phyloP scores from a whole-genome alignment of 2,888 invertebrate genomes.

The Ceramica pisi region DNA sequence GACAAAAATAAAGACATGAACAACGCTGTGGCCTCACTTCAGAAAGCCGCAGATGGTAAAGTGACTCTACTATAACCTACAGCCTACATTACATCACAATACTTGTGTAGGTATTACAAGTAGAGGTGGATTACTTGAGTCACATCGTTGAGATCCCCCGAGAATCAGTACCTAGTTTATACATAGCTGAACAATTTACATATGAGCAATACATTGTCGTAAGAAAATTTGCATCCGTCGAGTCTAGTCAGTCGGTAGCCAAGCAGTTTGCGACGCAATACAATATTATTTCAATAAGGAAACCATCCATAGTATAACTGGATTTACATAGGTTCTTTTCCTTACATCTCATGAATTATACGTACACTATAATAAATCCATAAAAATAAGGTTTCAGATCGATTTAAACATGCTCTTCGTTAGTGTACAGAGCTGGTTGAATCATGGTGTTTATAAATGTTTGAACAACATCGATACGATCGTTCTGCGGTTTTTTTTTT shows the following conservation, averaged over 20 bases:
- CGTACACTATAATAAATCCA: background rate
- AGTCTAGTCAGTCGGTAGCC: background rate
- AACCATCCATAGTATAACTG: slow-evolving; percentile 20
- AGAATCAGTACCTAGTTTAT: slow-evolving; percentile 15
- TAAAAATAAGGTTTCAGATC: slow-evolving; percentile 15
- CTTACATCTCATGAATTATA: slow-evolving; percentile 2
- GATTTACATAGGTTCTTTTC: slow-evolving; percentile 1
- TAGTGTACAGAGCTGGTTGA: slow-evolving; percentile 22
- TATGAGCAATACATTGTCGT: slow-evolving; percentile 17
- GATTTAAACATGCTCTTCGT: slow-evolving; percentile 18
- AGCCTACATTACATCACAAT: background rate
- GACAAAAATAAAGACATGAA: slow-evolving; percentile 15
- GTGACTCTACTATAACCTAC: background rate
- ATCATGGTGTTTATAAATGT: slow-evolving; percentile 36
- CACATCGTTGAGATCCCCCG: slow-evolving; percentile 17
- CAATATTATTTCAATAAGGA: slow-evolving; percentile 45
- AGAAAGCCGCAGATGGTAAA: background rate
- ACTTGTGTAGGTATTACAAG: background rate
- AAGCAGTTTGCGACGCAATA: slow-evolving; percentile 13
- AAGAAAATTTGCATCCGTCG: slow-evolving; percentile 34
- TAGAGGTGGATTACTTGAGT: slow-evolving; percentile 22
- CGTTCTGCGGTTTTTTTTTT: slow-evolving; percentile 32
- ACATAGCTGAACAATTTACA: slow-evolving; percentile 21
- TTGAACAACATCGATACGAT: slow-evolving; percentile 23
- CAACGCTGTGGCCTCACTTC: background rate